These are phyloP conservation scores for Daubentonia madagascariensis DNA, from an alignment of 2,113 vertebrate genomes.

Conservation along the genomic window DNA sequence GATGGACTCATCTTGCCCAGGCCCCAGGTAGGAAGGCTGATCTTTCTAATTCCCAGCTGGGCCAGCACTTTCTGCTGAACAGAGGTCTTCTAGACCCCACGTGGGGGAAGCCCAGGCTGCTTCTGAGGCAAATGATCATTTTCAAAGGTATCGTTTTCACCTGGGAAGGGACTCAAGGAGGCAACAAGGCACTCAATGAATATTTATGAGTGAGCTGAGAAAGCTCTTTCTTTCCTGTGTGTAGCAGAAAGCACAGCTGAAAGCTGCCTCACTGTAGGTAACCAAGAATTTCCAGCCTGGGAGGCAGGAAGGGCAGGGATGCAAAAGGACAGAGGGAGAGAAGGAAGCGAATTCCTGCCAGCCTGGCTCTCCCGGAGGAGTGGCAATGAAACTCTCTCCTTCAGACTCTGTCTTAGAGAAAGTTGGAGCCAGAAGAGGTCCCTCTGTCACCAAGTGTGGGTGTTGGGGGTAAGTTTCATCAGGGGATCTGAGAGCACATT, in stretches of 20 bases:
- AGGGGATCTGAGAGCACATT: background rate
- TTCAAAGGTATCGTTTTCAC: background rate
- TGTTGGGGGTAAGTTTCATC: background rate
- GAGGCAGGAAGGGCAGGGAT: background rate
- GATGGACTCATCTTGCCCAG: no score
- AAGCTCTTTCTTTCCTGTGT: background rate
- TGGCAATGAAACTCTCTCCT: background rate
- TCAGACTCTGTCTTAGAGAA: background rate
- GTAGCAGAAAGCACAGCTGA: background rate
- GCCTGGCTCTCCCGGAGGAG: background rate
- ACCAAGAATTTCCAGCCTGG: background rate
- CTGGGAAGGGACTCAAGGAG: background rate
- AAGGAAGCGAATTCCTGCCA: no score
- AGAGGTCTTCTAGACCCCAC: background rate
- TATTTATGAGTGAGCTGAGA: background rate
- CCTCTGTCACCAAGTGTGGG: background rate
- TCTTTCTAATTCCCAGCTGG: background rate
- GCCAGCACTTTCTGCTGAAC: background rate
- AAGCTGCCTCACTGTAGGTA: background rate
- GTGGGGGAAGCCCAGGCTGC: background rate
- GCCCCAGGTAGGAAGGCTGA: fast-evolving
- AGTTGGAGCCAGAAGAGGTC: background rate
- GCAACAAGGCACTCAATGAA: background rate
- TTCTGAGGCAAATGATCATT: slow-evolving; percentile 41
- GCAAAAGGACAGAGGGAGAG: background rate